Evolutionary conservation across 2,113 vertebrate genomes (phyloP).

Genomic region (Neolamprologus variostigma): DNA sequence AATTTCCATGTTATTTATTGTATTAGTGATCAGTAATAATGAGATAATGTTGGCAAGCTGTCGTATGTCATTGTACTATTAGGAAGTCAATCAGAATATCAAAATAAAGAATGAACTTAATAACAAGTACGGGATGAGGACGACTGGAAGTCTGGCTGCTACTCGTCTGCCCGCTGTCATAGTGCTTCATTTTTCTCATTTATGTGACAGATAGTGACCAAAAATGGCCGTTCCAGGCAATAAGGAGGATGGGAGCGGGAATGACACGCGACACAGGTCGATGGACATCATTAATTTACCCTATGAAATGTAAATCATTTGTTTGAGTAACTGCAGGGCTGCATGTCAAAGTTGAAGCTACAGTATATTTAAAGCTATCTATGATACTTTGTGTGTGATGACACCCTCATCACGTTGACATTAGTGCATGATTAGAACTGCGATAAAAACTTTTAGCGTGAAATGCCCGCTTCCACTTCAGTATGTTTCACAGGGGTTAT

Average conservation of each 20-base stretch:
- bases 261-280: not conserved
- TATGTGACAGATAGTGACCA: not conserved
- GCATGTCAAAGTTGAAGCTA: not conserved
- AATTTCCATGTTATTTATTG: not conserved
- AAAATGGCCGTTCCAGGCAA: not conserved
- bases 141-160: not conserved
- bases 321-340: not conserved
- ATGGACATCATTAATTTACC: not conserved
- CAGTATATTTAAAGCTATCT: not conserved
- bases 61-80: not conserved
- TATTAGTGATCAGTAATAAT: not conserved
- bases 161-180: not conserved
- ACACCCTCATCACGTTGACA: not conserved
- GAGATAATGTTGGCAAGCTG: not conserved
- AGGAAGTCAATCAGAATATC: not conserved
- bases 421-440: not conserved
- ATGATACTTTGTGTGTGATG: not conserved
- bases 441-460: not conserved
- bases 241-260: not conserved
- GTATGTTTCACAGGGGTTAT: accelerated
- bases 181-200: not conserved
- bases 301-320: not conserved
- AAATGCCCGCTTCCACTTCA: not conserved
- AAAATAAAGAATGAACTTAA: not conserved
- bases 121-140: not conserved